Percentiles rank a stretch among this genome's conserved stretches.
Conservation (phyloP, 1,140 invertebrate genomes). For the Brachionus rotundiformis region DNA sequence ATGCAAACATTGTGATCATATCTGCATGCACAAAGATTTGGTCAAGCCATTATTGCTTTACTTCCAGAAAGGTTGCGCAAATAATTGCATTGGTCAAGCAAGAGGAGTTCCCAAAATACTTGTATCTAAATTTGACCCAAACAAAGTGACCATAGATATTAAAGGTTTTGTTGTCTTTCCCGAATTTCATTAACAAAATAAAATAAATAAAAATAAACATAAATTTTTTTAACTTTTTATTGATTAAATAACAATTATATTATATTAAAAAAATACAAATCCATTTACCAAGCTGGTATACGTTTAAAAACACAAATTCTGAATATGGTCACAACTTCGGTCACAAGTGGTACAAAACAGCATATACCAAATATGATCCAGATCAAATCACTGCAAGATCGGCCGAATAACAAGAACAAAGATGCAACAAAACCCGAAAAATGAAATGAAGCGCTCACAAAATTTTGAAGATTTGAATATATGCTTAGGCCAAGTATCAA, state of each 20-base stretch:
- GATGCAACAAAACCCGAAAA: conserved; percentile 5
- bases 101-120: background rate
- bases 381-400: conserved; percentile 19
- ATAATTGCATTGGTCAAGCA: conserved; percentile 7
- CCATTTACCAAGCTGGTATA: conserved; percentile 40
- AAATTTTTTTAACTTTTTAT: no score
- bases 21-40: conserved; percentile 33
- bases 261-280: no score
- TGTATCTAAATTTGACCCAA: conserved; percentile 19
- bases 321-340: conserved; percentile 45
- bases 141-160: background rate
- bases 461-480: conserved; percentile 47
- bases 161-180: conserved; percentile 26
- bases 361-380: conserved; percentile 40
- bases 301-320: conserved; percentile 40
- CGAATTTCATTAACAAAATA: background rate
- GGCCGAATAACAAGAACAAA: conserved; percentile 16
- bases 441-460: conserved; percentile 28
- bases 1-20: conserved; percentile 27
- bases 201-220: background rate
- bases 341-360: conserved; percentile 42
- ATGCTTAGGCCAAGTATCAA: background rate
- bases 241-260: no score
- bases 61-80: background rate
- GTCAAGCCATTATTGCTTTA: conserved; percentile 6